Evolutionary conservation across 2,797 vertebrate species (phyloP).

Genomic region (Malurus splendens): DNA sequence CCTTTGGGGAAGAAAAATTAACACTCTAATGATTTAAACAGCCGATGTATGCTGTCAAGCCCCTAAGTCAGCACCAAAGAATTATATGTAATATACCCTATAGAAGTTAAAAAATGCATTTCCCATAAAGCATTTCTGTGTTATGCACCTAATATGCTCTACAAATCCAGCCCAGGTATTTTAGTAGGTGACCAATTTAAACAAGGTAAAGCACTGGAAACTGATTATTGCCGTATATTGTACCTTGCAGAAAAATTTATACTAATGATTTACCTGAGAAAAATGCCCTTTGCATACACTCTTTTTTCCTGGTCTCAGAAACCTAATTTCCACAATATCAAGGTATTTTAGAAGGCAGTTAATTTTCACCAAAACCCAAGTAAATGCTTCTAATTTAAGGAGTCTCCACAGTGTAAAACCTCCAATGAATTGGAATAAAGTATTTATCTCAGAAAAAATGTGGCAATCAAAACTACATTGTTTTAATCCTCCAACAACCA

Average conservation of each 20-base stretch:
- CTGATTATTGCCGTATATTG: background rate
- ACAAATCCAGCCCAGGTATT: background rate
- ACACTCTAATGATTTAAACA: constrained; percentile 51
- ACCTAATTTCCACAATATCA: background rate
- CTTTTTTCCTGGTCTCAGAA: background rate
- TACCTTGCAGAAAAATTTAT: background rate
- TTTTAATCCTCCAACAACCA: background rate
- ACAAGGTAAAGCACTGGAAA: background rate
- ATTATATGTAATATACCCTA: background rate
- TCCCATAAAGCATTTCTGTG: background rate
- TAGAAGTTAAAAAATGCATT: constrained; percentile 19
- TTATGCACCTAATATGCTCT: background rate
- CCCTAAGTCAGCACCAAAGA: constrained; percentile 32
- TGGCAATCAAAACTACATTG: background rate
- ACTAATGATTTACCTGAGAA: background rate
- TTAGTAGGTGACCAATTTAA: constrained; percentile 29
- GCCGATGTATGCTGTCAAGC: background rate
- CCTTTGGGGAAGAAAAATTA: constrained; percentile 31
- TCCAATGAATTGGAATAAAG: background rate
- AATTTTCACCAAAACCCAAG: background rate
- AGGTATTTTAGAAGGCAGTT: background rate
- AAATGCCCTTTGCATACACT: background rate
- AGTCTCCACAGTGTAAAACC: background rate
- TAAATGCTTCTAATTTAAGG: background rate
- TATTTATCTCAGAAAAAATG: background rate